Conservation (phyloP, 2,113 vertebrate genomes). For the Nannospalax galili region DNA sequence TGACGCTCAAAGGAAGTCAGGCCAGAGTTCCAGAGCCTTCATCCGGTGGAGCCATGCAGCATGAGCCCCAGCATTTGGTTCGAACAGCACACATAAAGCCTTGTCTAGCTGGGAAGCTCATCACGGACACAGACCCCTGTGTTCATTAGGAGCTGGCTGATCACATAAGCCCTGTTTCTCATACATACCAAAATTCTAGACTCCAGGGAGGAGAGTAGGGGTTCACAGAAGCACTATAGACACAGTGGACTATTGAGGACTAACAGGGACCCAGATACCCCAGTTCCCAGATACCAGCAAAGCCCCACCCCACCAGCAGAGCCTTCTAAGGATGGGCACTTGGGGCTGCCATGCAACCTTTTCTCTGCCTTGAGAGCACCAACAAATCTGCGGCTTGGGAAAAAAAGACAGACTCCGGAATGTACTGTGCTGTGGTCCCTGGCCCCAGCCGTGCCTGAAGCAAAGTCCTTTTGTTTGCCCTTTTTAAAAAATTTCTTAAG, state of each 20-base stretch:
- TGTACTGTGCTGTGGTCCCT: accelerated
- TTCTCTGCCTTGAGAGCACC: neutral
- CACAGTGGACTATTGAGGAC: neutral
- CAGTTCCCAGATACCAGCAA: neutral
- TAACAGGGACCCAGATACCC: neutral
- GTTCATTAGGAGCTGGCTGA: neutral
- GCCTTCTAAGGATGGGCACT: neutral
- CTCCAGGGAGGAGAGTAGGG: neutral
- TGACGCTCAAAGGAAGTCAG: neutral
- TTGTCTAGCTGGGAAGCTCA: neutral
- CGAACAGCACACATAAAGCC: neutral
- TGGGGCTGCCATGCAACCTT: too few relatives aligned
- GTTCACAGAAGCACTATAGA: neutral
- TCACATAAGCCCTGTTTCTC: neutral
- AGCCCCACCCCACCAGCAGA: too few relatives aligned
- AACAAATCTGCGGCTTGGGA: neutral
- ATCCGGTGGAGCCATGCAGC: neutral
- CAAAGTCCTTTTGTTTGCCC: neutral
- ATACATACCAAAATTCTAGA: neutral
- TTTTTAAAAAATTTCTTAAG: neutral
- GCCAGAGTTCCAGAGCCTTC: neutral
- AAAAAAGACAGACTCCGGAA: neutral
- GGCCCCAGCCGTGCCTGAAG: neutral
- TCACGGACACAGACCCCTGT: neutral
- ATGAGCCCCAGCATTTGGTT: too few relatives aligned